A percentile compares a stretch with the other conserved stretches of the same genome.
phyloP scores from a whole-genome alignment of 53 echinoderm and acorn worm genomes.

The Luidia sarsii region DNA sequence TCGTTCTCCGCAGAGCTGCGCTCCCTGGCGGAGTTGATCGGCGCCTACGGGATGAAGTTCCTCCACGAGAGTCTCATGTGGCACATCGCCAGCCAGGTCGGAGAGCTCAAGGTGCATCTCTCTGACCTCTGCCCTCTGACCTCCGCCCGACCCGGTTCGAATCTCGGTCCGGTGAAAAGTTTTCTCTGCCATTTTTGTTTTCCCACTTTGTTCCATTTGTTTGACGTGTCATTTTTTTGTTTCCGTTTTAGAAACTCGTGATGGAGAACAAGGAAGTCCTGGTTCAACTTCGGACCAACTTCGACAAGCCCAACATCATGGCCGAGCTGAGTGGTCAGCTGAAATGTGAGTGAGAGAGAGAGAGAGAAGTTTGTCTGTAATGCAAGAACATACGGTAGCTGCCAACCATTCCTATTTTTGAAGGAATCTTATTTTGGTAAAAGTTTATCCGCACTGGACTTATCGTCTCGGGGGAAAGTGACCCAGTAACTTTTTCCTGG shows the following conservation, averaged over 20 bases:
- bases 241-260: conserved; percentile 82
- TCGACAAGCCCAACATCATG: conserved; percentile 92
- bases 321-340: conserved; percentile 81
- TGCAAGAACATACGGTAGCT: too few species aligned
- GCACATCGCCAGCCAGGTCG: conserved; percentile 98
- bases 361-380: too few species aligned
- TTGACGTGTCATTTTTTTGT: neutral
- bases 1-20: conserved; percentile 90
- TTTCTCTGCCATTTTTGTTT: too few species aligned
- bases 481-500: too few species aligned
- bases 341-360: conserved; percentile 86
- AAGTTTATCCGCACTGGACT: too few species aligned
- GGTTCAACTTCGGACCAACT: conserved; percentile 83
- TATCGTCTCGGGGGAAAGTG: too few species aligned
- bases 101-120: conserved; percentile 95
- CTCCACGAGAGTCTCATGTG: conserved; percentile 98
- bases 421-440: too few species aligned
- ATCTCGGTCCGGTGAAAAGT: too few species aligned
- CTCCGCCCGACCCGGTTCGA: too few species aligned
- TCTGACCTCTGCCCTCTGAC: too few species aligned
- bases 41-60: conserved; percentile 99
- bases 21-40: conserved; percentile 86
- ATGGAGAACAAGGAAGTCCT: conserved; percentile 84
- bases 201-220: too few species aligned
- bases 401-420: too few species aligned